Evolutionary conservation across 2,113 vertebrate species (phyloP).

Genomic region (Xenopus tropicalis): UCB_Xtro_10.0 CM004450.2:97523501-97524000

Average conservation of each 20-base stretch:
- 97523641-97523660: background rate
- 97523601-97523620: rapidly evolving
- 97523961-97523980: too few relatives aligned
- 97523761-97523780: background rate
- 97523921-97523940: too few relatives aligned
- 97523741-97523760: too few relatives aligned
- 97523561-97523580: conserved; percentile 60
- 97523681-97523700: too few relatives aligned
- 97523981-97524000: too few relatives aligned
- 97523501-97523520: background rate
- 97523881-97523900: too few relatives aligned
- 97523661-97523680: background rate
- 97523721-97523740: too few relatives aligned
- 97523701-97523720: too few relatives aligned
- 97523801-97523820: background rate
- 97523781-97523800: background rate
- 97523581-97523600: background rate
- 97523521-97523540: conserved; percentile 1
- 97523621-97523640: background rate
- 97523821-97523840: background rate
- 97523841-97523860: too few relatives aligned
- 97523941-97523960: too few relatives aligned
- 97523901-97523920: too few relatives aligned
- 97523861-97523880: too few relatives aligned
- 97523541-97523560: conserved; percentile 56